phyloP scores from a whole-genome alignment of 2,888 invertebrate genomes.

The Neoascia interrupta region DNA sequence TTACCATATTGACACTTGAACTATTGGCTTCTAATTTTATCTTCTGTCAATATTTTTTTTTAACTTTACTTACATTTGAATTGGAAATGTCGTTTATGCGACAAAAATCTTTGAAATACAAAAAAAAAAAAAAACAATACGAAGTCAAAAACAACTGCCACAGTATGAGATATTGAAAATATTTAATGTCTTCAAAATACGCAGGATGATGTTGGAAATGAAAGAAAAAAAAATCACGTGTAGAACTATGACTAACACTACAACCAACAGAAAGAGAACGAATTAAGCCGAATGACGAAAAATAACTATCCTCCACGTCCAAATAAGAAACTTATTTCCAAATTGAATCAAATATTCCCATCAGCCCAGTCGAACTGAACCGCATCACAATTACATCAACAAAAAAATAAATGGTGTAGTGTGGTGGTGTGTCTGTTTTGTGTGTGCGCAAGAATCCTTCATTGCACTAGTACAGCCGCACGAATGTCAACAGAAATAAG shows the following conservation, averaged over 20 bases:
- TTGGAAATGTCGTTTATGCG: too few relatives aligned
- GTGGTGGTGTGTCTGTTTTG: constrained; percentile 25
- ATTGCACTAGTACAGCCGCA: constrained; percentile 45
- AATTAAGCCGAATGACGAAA: not conserved
- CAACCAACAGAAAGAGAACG: not conserved
- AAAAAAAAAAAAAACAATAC: too few relatives aligned
- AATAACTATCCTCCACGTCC: constrained; percentile 11
- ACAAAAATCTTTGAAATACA: too few relatives aligned
- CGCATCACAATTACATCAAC: constrained; percentile 37
- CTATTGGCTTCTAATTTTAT: too few relatives aligned
- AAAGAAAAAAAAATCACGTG: not conserved
- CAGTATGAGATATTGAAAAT: too few relatives aligned
- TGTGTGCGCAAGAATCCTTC: constrained; percentile 31
- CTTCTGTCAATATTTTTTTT: too few relatives aligned
- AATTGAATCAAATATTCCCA: constrained; percentile 24
- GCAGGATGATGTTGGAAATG: too few relatives aligned
- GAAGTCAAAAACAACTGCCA: too few relatives aligned
- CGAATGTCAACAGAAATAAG: constrained; percentile 59
- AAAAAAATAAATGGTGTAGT: too few relatives aligned
- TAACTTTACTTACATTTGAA: too few relatives aligned
- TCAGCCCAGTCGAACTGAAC: constrained; percentile 35
- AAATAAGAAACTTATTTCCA: constrained; percentile 5
- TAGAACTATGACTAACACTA: not conserved
- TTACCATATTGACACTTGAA: too few relatives aligned
- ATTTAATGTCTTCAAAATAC: too few relatives aligned